These are phyloP conservation scores for Perizoma affinitatum DNA, from an alignment of 2,888 invertebrate genomes.

Conservation along the genomic window DNA sequence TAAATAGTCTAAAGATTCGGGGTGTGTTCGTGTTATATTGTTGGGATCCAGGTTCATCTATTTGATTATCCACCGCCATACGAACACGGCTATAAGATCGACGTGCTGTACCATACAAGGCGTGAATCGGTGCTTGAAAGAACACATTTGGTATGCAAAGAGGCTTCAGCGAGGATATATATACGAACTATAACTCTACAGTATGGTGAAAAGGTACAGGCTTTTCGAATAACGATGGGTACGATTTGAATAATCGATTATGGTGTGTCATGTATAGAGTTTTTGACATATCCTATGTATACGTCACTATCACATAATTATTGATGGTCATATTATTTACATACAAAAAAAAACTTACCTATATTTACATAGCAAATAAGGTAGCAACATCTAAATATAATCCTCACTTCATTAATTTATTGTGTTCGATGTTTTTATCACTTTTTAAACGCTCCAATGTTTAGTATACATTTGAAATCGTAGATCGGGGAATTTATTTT, in stretches of 20 bases:
- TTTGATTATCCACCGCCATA: constrained; percentile 17
- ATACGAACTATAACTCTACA: constrained; percentile 15
- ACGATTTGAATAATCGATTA: constrained; percentile 5
- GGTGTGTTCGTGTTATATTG: too few species aligned
- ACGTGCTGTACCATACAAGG: constrained; percentile 29
- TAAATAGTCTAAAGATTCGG: too few species aligned
- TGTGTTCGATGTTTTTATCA: too few species aligned
- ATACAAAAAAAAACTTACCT: neutral
- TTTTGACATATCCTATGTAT: neutral
- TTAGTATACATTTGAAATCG: too few species aligned
- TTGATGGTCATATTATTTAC: neutral
- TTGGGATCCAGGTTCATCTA: neutral
- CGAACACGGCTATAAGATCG: constrained; percentile 13
- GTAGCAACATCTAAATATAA: too few species aligned
- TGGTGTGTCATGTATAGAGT: neutral
- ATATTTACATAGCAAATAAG: too few species aligned
- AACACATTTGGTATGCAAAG: constrained; percentile 35
- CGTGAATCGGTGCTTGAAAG: constrained; percentile 29
- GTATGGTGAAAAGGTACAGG: constrained; percentile 15
- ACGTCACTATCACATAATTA: neutral
- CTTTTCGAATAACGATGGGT: constrained; percentile 17
- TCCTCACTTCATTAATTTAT: too few species aligned
- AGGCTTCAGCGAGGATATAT: constrained; percentile 17
- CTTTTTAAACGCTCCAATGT: too few species aligned
- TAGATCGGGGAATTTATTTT: too few species aligned